phyloP scores from a whole-genome alignment of 2,113 vertebrate genomes.

The Passer montanus region DNA sequence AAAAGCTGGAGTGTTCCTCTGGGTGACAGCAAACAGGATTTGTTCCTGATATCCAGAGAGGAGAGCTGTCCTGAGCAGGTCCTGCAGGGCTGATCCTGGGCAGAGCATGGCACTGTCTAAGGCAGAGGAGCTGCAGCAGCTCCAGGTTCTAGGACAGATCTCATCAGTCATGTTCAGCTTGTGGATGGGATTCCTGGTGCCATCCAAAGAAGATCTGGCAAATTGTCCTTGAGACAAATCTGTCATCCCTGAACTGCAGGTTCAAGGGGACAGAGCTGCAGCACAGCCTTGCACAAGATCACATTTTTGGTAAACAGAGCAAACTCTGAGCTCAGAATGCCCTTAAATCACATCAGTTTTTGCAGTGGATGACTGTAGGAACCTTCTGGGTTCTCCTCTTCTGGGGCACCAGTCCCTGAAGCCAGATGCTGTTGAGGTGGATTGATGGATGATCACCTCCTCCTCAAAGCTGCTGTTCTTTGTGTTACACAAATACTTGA shows the following conservation, averaged over 20 bases:
- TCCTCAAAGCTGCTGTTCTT: not conserved
- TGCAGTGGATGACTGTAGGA: not conserved
- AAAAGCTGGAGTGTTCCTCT: conserved; percentile 21
- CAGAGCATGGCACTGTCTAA: not conserved
- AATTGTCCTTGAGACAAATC: not conserved
- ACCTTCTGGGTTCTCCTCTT: not conserved
- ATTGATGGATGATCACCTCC: not conserved
- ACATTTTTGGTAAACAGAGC: not conserved
- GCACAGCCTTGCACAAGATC: not conserved
- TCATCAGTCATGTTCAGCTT: not conserved
- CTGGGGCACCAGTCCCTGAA: not conserved
- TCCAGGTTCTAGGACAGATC: not conserved
- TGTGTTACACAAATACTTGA: not conserved
- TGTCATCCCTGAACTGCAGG: not conserved
- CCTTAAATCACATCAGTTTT: not conserved
- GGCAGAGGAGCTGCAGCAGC: not conserved
- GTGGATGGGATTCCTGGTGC: not conserved
- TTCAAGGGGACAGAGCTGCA: not conserved
- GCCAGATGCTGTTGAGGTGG: not conserved
- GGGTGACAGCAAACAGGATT: not conserved
- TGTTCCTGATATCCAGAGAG: not conserved
- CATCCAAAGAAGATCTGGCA: not conserved
- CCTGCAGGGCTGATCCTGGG: not conserved
- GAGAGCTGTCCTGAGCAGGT: not conserved
- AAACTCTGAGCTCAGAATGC: not conserved